Evolutionary conservation across 1,140 invertebrate genomes (phyloP), one percentile per base, ranked within the genome.

Genomic region (Ceratosolen solmsi): DNA sequence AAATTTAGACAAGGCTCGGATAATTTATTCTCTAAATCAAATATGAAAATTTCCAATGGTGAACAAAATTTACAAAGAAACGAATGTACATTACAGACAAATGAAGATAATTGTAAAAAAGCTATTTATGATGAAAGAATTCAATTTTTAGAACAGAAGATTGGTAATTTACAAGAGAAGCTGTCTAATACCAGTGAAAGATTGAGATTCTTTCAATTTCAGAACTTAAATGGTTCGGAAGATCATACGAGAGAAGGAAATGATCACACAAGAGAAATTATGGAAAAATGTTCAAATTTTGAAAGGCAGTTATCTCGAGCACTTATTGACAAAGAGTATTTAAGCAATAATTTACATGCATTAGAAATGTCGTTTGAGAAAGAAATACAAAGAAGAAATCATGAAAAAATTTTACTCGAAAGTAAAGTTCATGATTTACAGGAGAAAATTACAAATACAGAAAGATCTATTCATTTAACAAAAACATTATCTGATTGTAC

Each of bases 51-150:
- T 27, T 84, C 90, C 0, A 84, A 93, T 2, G 87, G 93, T 9
- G 92, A 94, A 82, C 87, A 93, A 84, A 90, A 91, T 83, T 70
- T 93, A 4, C 90, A 92, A 85, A 91, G 92, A 0, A 88, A 92
- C 22, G 85, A 90, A 46, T 78, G 80, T 2, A 89, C 86, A 41
- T 80, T 89, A 9, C 74, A 89, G 58, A 85, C 33, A 0, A 84
- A 79, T 49, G 89, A 91, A 30, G 83, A 86, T 17, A 82, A 82
- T 90, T 91, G 85, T 88, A 93, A 86, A n/a, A n/a, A n/a, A 86
- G 91, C 88, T 71, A 93, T 89, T 89, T 93, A 89, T 83, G 87
- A 88, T 79, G 78, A 85, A 3, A 89, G 88, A 72, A 87, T 89
- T 60, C 76, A 83, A 20, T 77, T 84, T 41, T 82, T 89, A 30